These are phyloP conservation scores for Watsonalla cultraria DNA, from an alignment of 2,888 invertebrate genomes.

Conservation along the genomic window DNA sequence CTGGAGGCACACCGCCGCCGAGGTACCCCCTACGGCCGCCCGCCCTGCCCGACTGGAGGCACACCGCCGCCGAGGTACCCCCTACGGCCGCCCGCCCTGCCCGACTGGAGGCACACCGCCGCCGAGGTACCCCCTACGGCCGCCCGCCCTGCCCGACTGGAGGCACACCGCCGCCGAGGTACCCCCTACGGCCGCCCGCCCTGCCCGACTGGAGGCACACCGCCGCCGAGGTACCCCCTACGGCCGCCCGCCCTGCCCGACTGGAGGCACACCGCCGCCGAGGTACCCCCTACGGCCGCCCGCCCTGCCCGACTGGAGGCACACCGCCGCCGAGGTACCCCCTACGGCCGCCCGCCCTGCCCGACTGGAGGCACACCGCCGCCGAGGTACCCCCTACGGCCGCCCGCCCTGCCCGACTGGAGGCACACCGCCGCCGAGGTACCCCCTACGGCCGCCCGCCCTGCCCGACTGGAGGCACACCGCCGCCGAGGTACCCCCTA, in stretches of 20 bases:
- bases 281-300: conserved; percentile 82
- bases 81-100: too few relatives aligned
- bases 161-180: too few relatives aligned
- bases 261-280: conserved; percentile 84
- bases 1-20: too few relatives aligned
- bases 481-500: too few relatives aligned
- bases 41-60: conserved; percentile 86
- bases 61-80: too few relatives aligned
- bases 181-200: too few relatives aligned
- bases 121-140: conserved; percentile 35
- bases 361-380: conserved; percentile 84
- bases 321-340: conserved; percentile 86
- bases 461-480: neutral
- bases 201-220: conserved; percentile 25
- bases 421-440: conserved; percentile 82
- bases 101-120: conserved; percentile 86
- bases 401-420: conserved; percentile 81
- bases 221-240: conserved; percentile 87
- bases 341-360: conserved; percentile 88
- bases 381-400: too few relatives aligned
- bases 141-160: neutral
- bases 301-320: too few relatives aligned
- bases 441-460: neutral
- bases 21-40: conserved; percentile 86
- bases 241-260: conserved; percentile 87